Evolutionary conservation across 2,888 invertebrate genomes (phyloP), one percentile per base, ranked within the genome.

Genomic region (Luperina nickerlii): DNA sequence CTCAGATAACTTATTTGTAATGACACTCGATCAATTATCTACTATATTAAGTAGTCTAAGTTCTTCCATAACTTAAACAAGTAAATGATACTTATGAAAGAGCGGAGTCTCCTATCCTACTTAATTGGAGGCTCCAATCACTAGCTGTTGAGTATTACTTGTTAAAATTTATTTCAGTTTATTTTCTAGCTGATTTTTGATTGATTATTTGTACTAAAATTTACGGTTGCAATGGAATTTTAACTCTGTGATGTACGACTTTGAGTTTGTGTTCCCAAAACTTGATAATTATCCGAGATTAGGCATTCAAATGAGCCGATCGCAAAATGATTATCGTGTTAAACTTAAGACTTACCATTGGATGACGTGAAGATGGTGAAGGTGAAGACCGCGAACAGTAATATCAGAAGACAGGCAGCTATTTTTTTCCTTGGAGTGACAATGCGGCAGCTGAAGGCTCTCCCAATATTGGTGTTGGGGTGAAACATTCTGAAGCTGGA

Each of bases 351-450:
- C 89, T 82, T 85, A 87, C 87, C 54, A 0, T 24, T 79, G 0
- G 85, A 20, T 4, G 88, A 70, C 1, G 66, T 9, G 18, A 79
- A 60, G 13, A 89, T 60, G 9, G 72, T 60, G 13, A 78, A 7
- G 7, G 73, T 74, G 77, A 76, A 79, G 3, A 82, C 80, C 0
- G 15, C 15, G 1, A 85, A 67, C 1, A 89, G 68, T 0, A 85
- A 24, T 7, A 82, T 3, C 0, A 84, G 24, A 3, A 89, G 73
- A 24, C 72, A 85, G 4, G 27, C 51, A 2, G 73, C 74, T 0
- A 89, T 71, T 18, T 71, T 72, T 54, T 85, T 87, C 20, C 66
- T 79, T 8, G 89, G 85, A 0, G 71, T 69, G 0, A 81, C 38
- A 13, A 78, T 1, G 7, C 87, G 67, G 13, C 72, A 32, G 8